These are phyloP conservation scores for Brachyistius frenatus DNA, from an alignment of 2,113 vertebrate genomes.

Conservation along the genomic window DNA sequence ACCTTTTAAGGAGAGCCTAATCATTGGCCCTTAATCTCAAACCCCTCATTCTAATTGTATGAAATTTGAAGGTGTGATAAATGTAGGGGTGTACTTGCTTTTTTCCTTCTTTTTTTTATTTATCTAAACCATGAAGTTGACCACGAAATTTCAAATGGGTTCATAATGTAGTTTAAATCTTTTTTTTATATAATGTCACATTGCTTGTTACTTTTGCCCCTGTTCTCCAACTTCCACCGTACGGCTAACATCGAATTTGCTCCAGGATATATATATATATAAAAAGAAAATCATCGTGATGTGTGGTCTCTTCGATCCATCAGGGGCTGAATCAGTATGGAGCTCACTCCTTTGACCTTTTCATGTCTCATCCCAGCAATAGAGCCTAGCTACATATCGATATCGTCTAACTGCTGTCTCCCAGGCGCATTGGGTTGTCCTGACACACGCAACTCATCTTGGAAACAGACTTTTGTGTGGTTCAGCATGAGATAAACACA, in stretches of 20 bases:
- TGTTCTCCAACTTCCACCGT: neutral
- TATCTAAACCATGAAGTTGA: no score
- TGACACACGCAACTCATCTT: constrained; percentile 19
- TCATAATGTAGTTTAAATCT: neutral
- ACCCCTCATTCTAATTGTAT: no score
- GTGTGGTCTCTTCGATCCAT: constrained; percentile 37
- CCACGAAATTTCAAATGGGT: no score
- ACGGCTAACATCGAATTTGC: neutral
- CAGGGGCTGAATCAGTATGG: constrained; percentile 65
- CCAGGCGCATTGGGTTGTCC: neutral
- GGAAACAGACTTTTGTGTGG: constrained; percentile 33
- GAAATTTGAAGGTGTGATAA: no score
- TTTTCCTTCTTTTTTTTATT: no score
- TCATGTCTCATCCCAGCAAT: constrained; percentile 38
- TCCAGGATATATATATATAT: neutral
- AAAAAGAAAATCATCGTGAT: constrained; percentile 28
- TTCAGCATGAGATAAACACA: neutral
- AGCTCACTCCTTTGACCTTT: constrained; percentile 70
- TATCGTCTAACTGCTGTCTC: constrained; percentile 46
- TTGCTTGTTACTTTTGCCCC: neutral
- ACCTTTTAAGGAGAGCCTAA: no score
- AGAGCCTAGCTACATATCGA: constrained; percentile 53
- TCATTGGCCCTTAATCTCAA: no score
- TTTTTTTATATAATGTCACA: neutral
- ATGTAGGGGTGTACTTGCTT: no score